A percentile compares a stretch with the other conserved stretches of the same genome.
These are phyloP conservation scores for Celastrina argiolus DNA, from an alignment of 2,888 invertebrate species.

Conservation along the genomic window DNA sequence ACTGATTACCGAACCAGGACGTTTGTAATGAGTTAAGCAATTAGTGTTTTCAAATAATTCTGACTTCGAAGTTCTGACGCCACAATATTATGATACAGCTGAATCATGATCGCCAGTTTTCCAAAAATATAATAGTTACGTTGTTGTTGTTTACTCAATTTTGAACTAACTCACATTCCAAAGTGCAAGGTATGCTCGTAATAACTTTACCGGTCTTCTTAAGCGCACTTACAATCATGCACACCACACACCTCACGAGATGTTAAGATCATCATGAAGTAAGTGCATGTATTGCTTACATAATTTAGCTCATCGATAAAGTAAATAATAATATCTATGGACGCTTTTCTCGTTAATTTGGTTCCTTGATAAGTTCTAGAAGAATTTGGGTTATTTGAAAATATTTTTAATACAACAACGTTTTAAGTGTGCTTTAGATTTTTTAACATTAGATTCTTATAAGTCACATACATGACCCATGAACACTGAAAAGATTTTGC, in stretches of 20 bases:
- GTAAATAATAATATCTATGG: too few relatives aligned
- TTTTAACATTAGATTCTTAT: too few relatives aligned
- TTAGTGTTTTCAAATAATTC: not conserved
- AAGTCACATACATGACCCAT: too few relatives aligned
- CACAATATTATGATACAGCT: not conserved
- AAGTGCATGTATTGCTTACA: not conserved
- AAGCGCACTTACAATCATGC: not conserved
- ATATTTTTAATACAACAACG: too few relatives aligned
- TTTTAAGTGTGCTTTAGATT: too few relatives aligned
- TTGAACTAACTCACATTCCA: not conserved
- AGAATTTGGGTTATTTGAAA: too few relatives aligned
- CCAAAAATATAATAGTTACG: not conserved
- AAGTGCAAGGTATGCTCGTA: not conserved
- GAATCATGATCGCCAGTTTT: not conserved
- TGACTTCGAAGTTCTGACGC: not conserved
- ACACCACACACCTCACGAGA: too few relatives aligned
- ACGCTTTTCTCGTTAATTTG: too few relatives aligned
- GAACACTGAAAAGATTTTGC: too few relatives aligned
- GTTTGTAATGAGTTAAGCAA: conserved; percentile 2
- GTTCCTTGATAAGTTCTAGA: too few relatives aligned
- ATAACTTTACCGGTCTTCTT: not conserved
- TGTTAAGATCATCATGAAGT: not conserved
- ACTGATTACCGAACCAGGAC: not conserved
- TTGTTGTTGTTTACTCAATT: not conserved
- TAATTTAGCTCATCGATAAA: not conserved